Percentiles rank a stretch among this genome's conserved stretches.
These are phyloP conservation scores for Etia nguti DNA, from an alignment of 2,113 vertebrate genomes.

Conservation along the genomic window DNA sequence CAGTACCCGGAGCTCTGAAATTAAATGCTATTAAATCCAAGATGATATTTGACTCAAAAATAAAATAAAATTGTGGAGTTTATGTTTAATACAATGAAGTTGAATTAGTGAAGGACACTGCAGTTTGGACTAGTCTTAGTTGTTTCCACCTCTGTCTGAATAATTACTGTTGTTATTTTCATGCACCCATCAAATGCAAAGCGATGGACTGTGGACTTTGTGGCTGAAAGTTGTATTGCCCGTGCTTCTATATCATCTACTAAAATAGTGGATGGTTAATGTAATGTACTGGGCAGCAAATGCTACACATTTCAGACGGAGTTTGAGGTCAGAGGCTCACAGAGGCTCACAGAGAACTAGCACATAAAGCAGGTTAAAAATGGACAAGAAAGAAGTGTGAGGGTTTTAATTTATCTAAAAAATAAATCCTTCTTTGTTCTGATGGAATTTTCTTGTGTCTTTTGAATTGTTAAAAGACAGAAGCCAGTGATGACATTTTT, in stretches of 20 bases:
- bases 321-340: background rate
- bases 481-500: background rate
- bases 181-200: background rate
- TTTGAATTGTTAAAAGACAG: background rate
- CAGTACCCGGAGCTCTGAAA: background rate
- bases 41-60: background rate
- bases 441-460: background rate
- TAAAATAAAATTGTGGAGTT: background rate
- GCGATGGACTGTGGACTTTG: background rate
- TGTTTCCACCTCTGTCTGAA: background rate
- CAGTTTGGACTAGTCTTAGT: background rate
- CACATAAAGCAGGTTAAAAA: background rate
- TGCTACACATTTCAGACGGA: background rate
- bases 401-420: background rate
- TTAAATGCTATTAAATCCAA: background rate
- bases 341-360: background rate
- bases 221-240: background rate
- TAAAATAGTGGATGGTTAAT: background rate
- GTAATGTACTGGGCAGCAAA: background rate
- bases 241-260: background rate
- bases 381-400: background rate
- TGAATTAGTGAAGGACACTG: background rate
- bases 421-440: background rate
- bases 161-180: background rate
- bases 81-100: background rate